Evolutionary conservation across 2,797 vertebrate species (phyloP), one percentile per base, ranked within the genome.

Genomic region (Pelochelys cantorii): DNA sequence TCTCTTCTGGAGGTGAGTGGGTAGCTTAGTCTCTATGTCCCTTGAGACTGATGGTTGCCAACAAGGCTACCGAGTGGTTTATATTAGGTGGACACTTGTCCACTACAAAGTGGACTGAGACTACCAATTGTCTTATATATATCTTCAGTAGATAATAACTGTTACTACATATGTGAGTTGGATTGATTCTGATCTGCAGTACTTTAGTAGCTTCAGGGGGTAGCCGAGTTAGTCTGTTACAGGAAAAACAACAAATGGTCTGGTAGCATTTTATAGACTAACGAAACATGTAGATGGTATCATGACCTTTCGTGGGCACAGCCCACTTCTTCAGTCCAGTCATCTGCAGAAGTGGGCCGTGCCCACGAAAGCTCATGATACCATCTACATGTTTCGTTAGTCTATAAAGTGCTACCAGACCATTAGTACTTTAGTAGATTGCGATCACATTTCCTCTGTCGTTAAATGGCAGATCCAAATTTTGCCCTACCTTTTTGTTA

Each of bases 1-100:
- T 94, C 94, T 88, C 97, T 94, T 96, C 96, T 94, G 97, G 97
- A 97, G 97, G 97, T 97, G 97, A 97, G 96, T 97, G 97, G 95
- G 96, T 89, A 88, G 92, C 81, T 85, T 79, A 85, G 78, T 90
- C 83, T 90, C 79, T 90, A 31, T 85, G 83, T 90, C 55, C 34
- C 65, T 88, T 95, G 94, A 87, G 82, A 91, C 86, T n/a, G 65
- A 52, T 75, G 79, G 37, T 71, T 77, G 53, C n/a, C n/a, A 55
- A 3, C 18, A n/a, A 83, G 65, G 34, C 42, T 60, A 25, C n/a
- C 68, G 68, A 37, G 27, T 27, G 18, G 29, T 57, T 60, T 31
- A 20, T 54, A 59, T 75, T 60, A 48, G 17, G 7, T 74, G 78
- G 78, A 75, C 42, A 31, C 25, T 42, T 2, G 42, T 81, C 78